A percentile compares a stretch with the other conserved stretches of the same genome.
Evolutionary conservation across 1,140 invertebrate species (phyloP).

Genomic region (Octopus sinensis): DNA sequence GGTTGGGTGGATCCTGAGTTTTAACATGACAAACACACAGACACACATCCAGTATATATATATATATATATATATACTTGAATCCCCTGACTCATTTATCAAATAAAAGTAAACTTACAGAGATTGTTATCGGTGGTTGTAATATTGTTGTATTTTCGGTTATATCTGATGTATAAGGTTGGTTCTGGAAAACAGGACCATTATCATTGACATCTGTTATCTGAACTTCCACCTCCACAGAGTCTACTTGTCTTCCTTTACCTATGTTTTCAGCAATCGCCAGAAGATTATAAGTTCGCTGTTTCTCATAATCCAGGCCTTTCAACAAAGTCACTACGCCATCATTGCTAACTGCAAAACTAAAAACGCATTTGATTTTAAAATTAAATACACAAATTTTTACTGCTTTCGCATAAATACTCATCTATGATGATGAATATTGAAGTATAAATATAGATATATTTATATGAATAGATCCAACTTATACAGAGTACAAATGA

Average conservation of each 20-base stretch:
- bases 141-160: background rate
- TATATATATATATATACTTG: too few species aligned
- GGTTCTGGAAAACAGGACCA: background rate
- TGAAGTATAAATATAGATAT: too few species aligned
- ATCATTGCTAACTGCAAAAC: background rate
- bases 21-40: too few species aligned
- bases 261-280: background rate
- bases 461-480: too few species aligned
- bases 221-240: background rate
- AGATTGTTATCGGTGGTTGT: background rate
- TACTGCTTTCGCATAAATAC: too few species aligned
- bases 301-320: background rate
- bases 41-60: too few species aligned
- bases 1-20: too few species aligned
- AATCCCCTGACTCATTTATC: too few species aligned
- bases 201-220: slow-evolving; percentile 6
- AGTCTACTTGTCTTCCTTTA: too few species aligned
- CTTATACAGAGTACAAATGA: too few species aligned
- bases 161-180: background rate
- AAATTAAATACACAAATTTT: too few species aligned
- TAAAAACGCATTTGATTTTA: background rate
- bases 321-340: background rate
- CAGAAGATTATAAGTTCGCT: background rate
- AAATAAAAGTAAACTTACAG: background rate
- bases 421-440: too few species aligned